These are phyloP conservation scores for Acrobeloides nanus DNA, from an alignment of 2,888 invertebrate species.

Conservation along the genomic window DNA sequence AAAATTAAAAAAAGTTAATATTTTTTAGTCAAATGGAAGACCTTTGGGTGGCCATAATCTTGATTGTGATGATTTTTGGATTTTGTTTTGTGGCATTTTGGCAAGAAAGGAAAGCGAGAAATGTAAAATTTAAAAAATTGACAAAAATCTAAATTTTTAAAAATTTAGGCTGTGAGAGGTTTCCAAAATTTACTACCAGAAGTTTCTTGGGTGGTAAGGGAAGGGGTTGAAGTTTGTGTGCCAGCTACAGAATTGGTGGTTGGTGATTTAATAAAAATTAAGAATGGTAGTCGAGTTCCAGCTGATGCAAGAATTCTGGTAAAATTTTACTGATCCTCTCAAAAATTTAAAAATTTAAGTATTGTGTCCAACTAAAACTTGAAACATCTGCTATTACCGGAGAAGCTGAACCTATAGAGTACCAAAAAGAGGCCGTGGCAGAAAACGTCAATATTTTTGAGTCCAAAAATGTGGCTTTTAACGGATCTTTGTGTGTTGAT, in stretches of 20 bases:
- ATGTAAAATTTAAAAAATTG: too few species aligned
- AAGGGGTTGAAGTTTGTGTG: constrained; percentile 28
- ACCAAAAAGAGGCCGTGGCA: constrained; percentile 26
- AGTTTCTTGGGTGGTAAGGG: constrained; percentile 32
- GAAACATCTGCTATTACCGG: constrained; percentile 42
- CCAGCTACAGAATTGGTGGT: constrained; percentile 39
- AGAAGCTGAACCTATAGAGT: constrained; percentile 39
- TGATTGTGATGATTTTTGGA: too few species aligned
- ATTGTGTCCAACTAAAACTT: constrained; percentile 31
- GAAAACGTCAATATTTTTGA: constrained; percentile 24
- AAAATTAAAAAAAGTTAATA: too few species aligned
- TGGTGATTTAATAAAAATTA: constrained; percentile 39
- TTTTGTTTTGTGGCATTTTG: too few species aligned
- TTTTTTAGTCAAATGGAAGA: too few species aligned
- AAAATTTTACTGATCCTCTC: background rate
- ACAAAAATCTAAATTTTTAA: too few species aligned
- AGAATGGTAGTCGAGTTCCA: constrained; percentile 35
- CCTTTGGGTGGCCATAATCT: too few species aligned
- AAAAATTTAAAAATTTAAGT: too few species aligned
- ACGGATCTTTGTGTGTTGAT: constrained; percentile 41
- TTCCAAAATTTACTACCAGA: constrained; percentile 36
- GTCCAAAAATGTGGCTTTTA: constrained; percentile 28
- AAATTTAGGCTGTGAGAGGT: too few species aligned
- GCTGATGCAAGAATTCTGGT: constrained; percentile 34
- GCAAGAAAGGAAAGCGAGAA: background rate